These are phyloP conservation scores for Paramacrobiotus metropolitanus DNA, from an alignment of 1,140 invertebrate genomes.

Conservation along the genomic window DNA sequence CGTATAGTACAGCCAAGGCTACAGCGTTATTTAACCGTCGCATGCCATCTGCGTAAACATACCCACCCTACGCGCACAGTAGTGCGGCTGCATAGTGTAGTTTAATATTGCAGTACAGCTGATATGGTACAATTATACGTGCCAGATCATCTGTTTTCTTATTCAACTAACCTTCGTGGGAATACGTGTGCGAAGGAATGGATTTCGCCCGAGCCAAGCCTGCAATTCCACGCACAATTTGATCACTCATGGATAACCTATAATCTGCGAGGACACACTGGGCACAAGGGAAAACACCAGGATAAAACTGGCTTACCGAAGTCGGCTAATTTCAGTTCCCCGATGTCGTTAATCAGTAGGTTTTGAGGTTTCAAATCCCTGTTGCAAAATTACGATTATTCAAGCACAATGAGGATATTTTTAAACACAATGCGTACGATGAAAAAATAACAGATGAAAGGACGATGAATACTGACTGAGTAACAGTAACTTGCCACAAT, in stretches of 20 bases:
- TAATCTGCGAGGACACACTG: too few species aligned
- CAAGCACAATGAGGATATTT: background rate
- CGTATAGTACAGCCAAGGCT: too few species aligned
- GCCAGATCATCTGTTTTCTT: too few species aligned
- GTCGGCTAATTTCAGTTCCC: slow-evolving; percentile 40
- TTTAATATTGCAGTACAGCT: too few species aligned
- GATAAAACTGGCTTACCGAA: slow-evolving; percentile 27
- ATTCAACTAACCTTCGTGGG: slow-evolving; percentile 44
- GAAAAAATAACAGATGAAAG: background rate
- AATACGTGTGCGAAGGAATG: slow-evolving; percentile 86
- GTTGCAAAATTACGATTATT: background rate
- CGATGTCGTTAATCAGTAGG: slow-evolving; percentile 39
- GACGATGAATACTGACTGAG: background rate
- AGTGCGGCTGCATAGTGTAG: too few species aligned
- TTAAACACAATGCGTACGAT: background rate
- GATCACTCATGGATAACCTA: slow-evolving; percentile 4
- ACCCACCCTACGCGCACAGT: too few species aligned
- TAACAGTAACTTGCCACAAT: too few species aligned
- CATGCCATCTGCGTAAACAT: too few species aligned
- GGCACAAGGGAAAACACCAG: background rate
- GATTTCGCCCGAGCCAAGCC: slow-evolving; percentile 74
- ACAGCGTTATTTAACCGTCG: too few species aligned
- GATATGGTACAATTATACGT: too few species aligned
- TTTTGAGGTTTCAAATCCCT: slow-evolving; percentile 47
- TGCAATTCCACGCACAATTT: slow-evolving; percentile 14